Conservation (phyloP, 2,797 vertebrate species). For the Labeo calbasu region DNA sequence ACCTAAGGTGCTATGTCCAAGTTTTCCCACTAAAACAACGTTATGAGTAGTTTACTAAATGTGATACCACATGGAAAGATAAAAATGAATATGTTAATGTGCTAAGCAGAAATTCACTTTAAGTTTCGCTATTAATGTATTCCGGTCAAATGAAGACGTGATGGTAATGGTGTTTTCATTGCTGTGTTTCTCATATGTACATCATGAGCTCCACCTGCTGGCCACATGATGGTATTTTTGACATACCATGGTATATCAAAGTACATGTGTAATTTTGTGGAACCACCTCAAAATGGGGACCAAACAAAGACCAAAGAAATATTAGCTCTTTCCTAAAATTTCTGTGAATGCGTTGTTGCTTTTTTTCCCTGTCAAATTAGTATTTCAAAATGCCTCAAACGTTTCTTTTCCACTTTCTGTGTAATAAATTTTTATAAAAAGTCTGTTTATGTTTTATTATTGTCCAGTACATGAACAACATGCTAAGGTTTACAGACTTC, state of each 20-base stretch:
- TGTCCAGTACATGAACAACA: background rate
- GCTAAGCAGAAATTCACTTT: background rate
- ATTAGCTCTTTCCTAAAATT: background rate
- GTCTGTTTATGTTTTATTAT: background rate
- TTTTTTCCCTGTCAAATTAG: conserved; percentile 1
- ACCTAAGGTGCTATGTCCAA: conserved; percentile 50
- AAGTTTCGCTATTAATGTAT: conserved; percentile 3
- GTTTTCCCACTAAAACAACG: background rate
- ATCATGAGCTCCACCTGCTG: conserved; percentile 36
- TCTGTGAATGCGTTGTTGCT: conserved; percentile 15
- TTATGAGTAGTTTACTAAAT: background rate
- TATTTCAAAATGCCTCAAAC: conserved; percentile 35
- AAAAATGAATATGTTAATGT: background rate
- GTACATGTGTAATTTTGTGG: background rate
- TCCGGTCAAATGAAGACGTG: conserved; percentile 8
- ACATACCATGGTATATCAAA: background rate
- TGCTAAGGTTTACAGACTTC: background rate
- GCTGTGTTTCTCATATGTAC: background rate
- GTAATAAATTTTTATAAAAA: conserved; percentile 64
- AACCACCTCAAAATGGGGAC: background rate
- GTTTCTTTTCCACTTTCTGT: conserved; percentile 67
- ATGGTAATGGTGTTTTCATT: background rate
- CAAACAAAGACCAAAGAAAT: conserved; percentile 23
- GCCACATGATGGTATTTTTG: background rate
- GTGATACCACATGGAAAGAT: background rate